A percentile compares a stretch with the other conserved stretches of the same genome.
Evolutionary conservation across 2,113 vertebrate genomes (phyloP).

Genomic region (Charina bottae): DNA sequence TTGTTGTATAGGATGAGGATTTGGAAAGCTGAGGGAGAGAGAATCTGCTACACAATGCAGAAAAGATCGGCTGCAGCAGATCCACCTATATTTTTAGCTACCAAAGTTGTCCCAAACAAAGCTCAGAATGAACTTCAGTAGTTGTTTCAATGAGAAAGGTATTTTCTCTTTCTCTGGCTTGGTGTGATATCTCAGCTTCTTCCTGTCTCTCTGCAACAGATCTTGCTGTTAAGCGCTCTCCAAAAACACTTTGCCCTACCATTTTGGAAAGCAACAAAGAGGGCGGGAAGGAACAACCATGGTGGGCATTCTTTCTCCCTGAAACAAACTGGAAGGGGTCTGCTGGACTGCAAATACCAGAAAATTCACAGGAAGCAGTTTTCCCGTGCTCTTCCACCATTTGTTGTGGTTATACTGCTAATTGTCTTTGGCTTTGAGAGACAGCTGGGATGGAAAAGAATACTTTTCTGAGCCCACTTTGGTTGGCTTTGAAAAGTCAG

Average conservation of each 20-base stretch:
- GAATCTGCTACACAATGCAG: background rate
- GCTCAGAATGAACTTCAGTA: background rate
- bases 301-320: background rate
- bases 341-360: background rate
- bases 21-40: background rate
- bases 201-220: background rate
- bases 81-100: background rate
- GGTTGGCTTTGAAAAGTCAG: background rate
- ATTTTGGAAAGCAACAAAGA: too few relatives aligned
- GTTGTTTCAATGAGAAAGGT: background rate
- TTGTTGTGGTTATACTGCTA: background rate
- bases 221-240: background rate
- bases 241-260: background rate
- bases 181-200: too few relatives aligned
- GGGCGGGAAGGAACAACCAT: background rate
- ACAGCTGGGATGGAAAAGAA: too few relatives aligned
- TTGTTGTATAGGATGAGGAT: background rate
- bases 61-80: background rate
- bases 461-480: background rate
- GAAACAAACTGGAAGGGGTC: background rate
- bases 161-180: background rate
- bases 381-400: background rate
- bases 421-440: background rate
- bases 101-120: background rate
- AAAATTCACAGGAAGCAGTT: background rate